These are phyloP conservation scores for Polydrusus cervinus DNA, from an alignment of 2,888 invertebrate genomes.

Conservation along the genomic window DNA sequence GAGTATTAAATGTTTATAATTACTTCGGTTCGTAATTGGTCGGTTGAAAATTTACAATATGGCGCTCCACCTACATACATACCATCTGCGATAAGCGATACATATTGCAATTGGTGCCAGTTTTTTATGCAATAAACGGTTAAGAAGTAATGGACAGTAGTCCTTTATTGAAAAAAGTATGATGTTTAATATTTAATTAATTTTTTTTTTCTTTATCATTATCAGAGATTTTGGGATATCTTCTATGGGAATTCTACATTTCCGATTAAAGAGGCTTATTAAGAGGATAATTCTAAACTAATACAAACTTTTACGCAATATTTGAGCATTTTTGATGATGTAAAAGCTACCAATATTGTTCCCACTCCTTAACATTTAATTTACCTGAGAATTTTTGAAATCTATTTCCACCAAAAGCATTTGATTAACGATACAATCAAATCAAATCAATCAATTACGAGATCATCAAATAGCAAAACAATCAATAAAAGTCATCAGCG, in stretches of 20 bases:
- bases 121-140: conserved; percentile 28
- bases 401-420: not conserved
- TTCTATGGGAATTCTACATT: too few relatives aligned
- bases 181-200: too few relatives aligned
- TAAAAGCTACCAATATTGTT: too few relatives aligned
- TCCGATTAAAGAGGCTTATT: too few relatives aligned
- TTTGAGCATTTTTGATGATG: too few relatives aligned
- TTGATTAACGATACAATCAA: conserved; percentile 28
- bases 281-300: too few relatives aligned
- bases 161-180: not conserved
- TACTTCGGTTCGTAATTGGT: conserved; percentile 35
- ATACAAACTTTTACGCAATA: too few relatives aligned
- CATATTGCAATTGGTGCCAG: not conserved
- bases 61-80: conserved; percentile 46
- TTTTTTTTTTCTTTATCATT: too few relatives aligned
- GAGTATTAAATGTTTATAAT: conserved; percentile 12
- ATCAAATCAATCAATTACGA: conserved; percentile 43
- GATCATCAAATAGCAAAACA: conserved; percentile 27
- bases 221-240: too few relatives aligned
- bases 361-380: not conserved
- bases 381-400: not conserved
- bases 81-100: conserved; percentile 36
- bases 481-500: conserved; percentile 52
- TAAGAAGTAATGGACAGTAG: conserved; percentile 17
- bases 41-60: conserved; percentile 37